A percentile compares a stretch with the other conserved stretches of the same genome.
These are phyloP conservation scores for Notodonta dromedarius DNA, from an alignment of 2,888 invertebrate genomes.

Conservation along the genomic window DNA sequence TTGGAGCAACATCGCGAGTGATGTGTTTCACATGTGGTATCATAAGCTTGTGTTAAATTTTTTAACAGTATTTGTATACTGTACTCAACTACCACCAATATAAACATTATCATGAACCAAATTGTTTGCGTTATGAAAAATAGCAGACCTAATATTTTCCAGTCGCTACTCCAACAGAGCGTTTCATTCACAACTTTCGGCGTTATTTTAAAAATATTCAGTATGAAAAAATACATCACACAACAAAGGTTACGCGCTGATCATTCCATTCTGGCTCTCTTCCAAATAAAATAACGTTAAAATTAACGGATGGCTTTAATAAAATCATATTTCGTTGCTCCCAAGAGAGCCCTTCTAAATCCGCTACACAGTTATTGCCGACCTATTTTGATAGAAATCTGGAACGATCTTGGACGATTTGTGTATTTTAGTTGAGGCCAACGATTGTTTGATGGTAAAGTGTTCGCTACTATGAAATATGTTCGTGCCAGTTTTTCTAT, in stretches of 20 bases:
- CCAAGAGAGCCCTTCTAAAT: constrained; percentile 65
- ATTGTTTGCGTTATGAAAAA: constrained; percentile 8
- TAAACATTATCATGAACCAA: constrained; percentile 30
- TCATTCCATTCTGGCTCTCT: constrained; percentile 46
- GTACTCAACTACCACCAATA: not conserved
- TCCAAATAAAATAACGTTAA: constrained; percentile 47
- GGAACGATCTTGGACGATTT: constrained; percentile 34
- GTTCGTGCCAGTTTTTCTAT: constrained; percentile 19
- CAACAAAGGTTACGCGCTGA: constrained; percentile 29
- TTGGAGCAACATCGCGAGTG: constrained; percentile 12
- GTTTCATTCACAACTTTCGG: constrained; percentile 35
- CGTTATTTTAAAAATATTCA: constrained; percentile 28
- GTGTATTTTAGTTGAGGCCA: constrained; percentile 23
- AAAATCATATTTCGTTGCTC: constrained; percentile 47
- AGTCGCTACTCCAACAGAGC: constrained; percentile 16
- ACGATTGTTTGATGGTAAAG: constrained; percentile 31
- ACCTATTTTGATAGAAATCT: constrained; percentile 55
- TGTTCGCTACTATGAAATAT: constrained; percentile 36
- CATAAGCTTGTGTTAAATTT: constrained; percentile 9
- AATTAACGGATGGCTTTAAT: constrained; percentile 41
- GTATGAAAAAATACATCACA: constrained; percentile 21
- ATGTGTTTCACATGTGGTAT: constrained; percentile 30
- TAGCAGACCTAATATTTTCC: constrained; percentile 8
- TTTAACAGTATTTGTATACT: not conserved
- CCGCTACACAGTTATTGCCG: constrained; percentile 51